Percentiles rank a stretch among this genome's conserved stretches.
phyloP scores from a whole-genome alignment of 1,140 invertebrate species.

The Drosophila suzukii region DNA sequence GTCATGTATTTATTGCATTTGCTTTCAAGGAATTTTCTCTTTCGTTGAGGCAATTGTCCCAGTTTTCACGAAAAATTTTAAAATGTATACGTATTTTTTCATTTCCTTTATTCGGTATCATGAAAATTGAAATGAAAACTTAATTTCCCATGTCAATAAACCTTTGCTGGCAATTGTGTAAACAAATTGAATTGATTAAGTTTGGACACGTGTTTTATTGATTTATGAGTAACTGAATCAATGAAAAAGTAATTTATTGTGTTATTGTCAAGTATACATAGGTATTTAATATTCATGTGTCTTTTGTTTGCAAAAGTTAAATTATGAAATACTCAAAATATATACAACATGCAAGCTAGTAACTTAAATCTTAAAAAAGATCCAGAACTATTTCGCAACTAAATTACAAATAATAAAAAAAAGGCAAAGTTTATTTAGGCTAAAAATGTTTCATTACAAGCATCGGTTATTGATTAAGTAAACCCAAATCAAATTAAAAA shows the following conservation, averaged over 20 bases:
- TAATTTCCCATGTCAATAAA: conserved; percentile 64
- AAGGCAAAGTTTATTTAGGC: too few species aligned
- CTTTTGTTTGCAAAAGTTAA: too few species aligned
- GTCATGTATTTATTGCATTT: conserved; percentile 50
- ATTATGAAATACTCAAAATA: too few species aligned
- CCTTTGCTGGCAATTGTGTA: conserved; percentile 47
- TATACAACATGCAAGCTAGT: too few species aligned
- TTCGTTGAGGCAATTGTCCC: conserved; percentile 42
- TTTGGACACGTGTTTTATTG: conserved; percentile 11
- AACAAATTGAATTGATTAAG: conserved; percentile 41
- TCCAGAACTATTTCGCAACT: too few species aligned
- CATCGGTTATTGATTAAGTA: background rate
- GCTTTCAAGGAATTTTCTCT: conserved; percentile 51
- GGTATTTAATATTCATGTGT: too few species aligned
- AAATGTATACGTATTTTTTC: background rate
- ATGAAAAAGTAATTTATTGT: background rate
- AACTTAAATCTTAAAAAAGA: too few species aligned
- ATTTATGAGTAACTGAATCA: conserved; percentile 1
- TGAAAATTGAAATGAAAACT: conserved; percentile 31
- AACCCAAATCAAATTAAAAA: conserved; percentile 1
- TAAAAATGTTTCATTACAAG: background rate
- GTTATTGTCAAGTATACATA: background rate
- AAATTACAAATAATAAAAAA: too few species aligned
- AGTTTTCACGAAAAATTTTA: conserved; percentile 29
- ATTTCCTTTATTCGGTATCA: conserved; percentile 5